Conservation (phyloP, 2,113 vertebrate genomes). For the Lipotes vexillifer region DNA sequence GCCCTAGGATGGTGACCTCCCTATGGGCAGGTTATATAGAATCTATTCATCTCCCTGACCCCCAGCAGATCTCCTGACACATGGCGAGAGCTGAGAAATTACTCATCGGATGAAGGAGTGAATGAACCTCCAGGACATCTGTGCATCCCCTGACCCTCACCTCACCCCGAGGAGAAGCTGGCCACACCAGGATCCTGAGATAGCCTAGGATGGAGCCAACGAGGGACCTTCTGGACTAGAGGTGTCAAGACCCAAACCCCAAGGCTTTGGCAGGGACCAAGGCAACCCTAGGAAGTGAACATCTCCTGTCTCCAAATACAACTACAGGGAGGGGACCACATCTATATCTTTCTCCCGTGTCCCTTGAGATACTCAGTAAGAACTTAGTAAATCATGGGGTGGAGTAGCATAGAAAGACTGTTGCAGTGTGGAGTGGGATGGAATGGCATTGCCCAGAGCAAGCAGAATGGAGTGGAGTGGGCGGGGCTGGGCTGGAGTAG, state of each 20-base stretch:
- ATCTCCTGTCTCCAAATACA: background rate
- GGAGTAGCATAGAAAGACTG: background rate
- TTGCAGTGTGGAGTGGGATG: too few relatives aligned
- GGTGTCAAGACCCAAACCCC: background rate
- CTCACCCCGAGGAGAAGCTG: background rate
- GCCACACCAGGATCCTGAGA: background rate
- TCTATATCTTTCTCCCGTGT: background rate
- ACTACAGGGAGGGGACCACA: rapidly evolving
- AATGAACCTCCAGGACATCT: background rate
- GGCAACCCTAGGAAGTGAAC: background rate
- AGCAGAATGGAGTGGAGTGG: background rate
- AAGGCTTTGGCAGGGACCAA: background rate
- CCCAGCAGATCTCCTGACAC: background rate
- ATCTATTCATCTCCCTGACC: background rate
- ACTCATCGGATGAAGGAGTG: background rate
- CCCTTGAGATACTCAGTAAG: background rate
- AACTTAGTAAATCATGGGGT: background rate
- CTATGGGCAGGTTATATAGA: background rate
- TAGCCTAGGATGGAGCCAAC: background rate
- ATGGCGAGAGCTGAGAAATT: background rate
- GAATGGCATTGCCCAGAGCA: background rate
- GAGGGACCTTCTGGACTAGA: background rate
- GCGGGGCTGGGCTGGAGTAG: too few relatives aligned
- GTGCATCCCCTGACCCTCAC: background rate
- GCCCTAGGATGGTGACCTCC: background rate